Conservation (phyloP, 2,113 vertebrate genomes). For the Todiramphus saurophagus region DNA sequence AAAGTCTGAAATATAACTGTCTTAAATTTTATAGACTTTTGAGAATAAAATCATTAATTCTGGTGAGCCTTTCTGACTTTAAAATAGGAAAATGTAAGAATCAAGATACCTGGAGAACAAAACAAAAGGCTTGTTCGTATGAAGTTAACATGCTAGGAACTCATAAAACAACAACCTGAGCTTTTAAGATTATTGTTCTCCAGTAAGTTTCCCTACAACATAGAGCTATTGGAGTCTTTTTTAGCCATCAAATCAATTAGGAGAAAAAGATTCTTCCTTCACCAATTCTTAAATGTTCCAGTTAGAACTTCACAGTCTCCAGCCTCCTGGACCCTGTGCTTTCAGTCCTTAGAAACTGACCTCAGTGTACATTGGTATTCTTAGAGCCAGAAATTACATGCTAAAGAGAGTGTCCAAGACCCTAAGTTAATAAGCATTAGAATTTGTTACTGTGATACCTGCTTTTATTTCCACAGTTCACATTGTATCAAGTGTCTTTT, state of each 20-base stretch:
- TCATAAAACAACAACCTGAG: background rate
- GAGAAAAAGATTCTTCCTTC: background rate
- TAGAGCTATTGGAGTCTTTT: background rate
- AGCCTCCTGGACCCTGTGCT: background rate
- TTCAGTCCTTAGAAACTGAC: background rate
- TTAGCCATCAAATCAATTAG: background rate
- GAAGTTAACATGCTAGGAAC: background rate
- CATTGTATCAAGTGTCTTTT: background rate
- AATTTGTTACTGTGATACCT: background rate
- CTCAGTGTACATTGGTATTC: background rate
- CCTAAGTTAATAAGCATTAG: accelerated
- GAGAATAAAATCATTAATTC: background rate
- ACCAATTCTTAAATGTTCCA: background rate
- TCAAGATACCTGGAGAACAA: background rate
- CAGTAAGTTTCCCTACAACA: background rate
- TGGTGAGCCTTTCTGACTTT: background rate
- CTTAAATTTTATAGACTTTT: background rate
- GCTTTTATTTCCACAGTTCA: background rate
- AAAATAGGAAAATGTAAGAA: background rate
- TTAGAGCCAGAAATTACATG: background rate
- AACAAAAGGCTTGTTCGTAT: background rate
- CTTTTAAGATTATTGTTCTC: background rate
- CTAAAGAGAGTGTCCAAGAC: background rate
- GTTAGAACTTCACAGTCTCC: background rate
- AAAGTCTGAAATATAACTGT: background rate